phyloP scores from a whole-genome alignment of 1,140 invertebrate species.

The Drosophila guanche region DNA sequence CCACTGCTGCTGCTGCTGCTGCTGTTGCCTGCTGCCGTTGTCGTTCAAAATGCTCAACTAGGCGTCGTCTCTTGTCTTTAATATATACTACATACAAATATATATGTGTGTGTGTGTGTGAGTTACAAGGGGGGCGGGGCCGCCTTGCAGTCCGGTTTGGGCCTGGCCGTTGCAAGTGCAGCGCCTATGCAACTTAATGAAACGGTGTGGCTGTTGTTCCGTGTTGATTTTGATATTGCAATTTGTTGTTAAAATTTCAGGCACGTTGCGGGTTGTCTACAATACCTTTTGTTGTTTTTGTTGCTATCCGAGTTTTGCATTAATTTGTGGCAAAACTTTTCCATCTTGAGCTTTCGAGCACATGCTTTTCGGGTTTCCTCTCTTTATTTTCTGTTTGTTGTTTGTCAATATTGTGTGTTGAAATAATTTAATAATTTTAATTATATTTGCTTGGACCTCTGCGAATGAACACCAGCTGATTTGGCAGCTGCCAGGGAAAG shows the following conservation, averaged over 20 bases:
- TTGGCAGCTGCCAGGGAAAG: conserved; percentile 52
- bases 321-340: conserved; percentile 51
- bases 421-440: conserved; percentile 72
- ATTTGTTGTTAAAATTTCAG: conserved; percentile 70
- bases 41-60: conserved; percentile 77
- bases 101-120: conserved; percentile 16
- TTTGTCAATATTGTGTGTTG: conserved; percentile 44
- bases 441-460: conserved; percentile 50
- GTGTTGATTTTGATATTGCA: conserved; percentile 74
- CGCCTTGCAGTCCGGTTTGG: conserved; percentile 48
- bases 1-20: conserved; percentile 54
- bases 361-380: conserved; percentile 19
- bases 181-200: conserved; percentile 12
- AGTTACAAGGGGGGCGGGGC: conserved; percentile 31
- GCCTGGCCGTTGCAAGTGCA: conserved; percentile 68
- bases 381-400: conserved; percentile 32
- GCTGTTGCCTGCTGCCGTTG: conserved; percentile 54
- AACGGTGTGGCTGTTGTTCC: conserved; percentile 42
- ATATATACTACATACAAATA: conserved; percentile 4
- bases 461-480: conserved; percentile 58
- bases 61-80: conserved; percentile 38
- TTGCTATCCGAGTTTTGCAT: conserved; percentile 36
- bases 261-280: conserved; percentile 65
- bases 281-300: conserved; percentile 40
- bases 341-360: conserved; percentile 26